A percentile compares a stretch with the other conserved stretches of the same genome.
phyloP scores from a whole-genome alignment of 2,888 invertebrate genomes.

The Diaprepes abbreviatus region DNA sequence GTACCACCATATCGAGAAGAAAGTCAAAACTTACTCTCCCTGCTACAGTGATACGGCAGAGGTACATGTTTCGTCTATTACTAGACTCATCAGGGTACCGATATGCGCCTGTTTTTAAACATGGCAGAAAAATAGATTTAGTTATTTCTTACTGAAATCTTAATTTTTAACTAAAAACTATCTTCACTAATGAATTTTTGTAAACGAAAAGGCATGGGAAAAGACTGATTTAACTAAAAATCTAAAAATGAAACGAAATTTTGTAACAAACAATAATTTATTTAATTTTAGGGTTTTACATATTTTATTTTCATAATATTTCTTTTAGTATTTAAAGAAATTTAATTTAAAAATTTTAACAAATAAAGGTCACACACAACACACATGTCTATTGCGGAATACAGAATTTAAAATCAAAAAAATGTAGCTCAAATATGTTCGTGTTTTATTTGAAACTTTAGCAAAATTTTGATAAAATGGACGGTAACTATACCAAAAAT shows the following conservation, averaged over 20 bases:
- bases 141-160: too few species aligned
- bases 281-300: conserved; percentile 2
- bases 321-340: neutral
- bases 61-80: too few species aligned
- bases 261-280: conserved; percentile 21
- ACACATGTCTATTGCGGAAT: neutral
- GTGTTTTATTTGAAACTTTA: neutral
- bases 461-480: neutral
- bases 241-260: conserved; percentile 2
- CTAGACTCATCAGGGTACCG: too few species aligned
- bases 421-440: neutral
- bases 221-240: too few species aligned
- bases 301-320: neutral
- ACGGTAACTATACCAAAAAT: conserved; percentile 8
- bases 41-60: too few species aligned
- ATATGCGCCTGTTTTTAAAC: too few species aligned
- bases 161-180: too few species aligned
- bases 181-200: too few species aligned
- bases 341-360: neutral
- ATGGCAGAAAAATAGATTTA: too few species aligned
- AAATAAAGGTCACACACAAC: neutral
- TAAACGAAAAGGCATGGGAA: too few species aligned
- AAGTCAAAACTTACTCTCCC: too few species aligned
- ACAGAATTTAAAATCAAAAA: neutral
- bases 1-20: too few species aligned